Base-by-base conservation (phyloP, 2,888 invertebrate genomes). In the Loripinus fragilis region DNA sequence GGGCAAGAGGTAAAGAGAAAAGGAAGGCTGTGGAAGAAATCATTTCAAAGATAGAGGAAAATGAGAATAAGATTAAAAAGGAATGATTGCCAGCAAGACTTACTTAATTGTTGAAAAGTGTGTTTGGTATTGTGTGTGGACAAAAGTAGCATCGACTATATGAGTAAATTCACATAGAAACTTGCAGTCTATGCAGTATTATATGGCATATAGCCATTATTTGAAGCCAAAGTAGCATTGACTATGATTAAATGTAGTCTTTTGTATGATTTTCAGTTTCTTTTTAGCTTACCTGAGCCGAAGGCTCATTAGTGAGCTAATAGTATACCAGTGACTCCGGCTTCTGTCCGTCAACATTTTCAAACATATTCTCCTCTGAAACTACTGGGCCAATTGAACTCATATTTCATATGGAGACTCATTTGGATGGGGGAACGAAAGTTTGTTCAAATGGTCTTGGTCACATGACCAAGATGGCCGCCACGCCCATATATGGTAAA, bases 1-100 rank as follows among this genome's bases (percentile, higher is more conserved):
- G 55, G 25, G 55, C 28, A 55, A 55, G 28, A 28, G 28, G 55
- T 55, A 55, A 25, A 12, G 55, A 55, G 28, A 55, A 55, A 55
- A 48, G 12, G 55, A 55, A 55, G 28, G 55, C 55, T 55, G 55
- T 55, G 23, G 55, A 55, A 55, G 55, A 55, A 55, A 55, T 55
- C 23, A 55, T 7, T 55, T 25, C 55, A 23, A 55, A 28, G 28
- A 55, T 55, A 55, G 55, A 10, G 55, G 28, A 55, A 55, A 55
- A 25, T 55, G 25, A 55, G 55, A 55, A 55, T 8, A 55, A 55
- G 15, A 28, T 25, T 55, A 2, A 55, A 25, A 28, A 25, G 25
- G 28, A 55, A 25, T 55, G 55, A 25, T 25, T 23, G 38, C 38
- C 38, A 38, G 12, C 38, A 38, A 38, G 38, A 38, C 38, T 38